Base-by-base conservation (phyloP, 1,140 invertebrate genomes). In the Orchestia grillus region DNA sequence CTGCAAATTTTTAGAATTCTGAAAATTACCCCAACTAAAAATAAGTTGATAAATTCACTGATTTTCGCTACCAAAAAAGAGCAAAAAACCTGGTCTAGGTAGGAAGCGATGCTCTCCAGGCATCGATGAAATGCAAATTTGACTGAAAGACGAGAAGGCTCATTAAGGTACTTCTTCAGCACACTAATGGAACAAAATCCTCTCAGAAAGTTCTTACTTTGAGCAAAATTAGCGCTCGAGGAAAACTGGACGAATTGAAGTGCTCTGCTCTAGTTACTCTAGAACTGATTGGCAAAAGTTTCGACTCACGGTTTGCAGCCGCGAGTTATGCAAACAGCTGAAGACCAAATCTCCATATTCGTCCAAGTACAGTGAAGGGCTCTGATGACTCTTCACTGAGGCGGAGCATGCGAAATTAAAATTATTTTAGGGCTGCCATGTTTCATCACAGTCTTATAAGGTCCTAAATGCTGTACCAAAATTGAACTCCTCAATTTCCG, bases 101-200 rank as follows among this genome's bases (percentile, higher is more conserved):
- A 53, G 6, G 47, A 53, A 53, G 47, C 19, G 47, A 53, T 8
- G 47, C 47, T 53, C 47, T 53, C 47, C 36, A n/a, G 87, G 90
- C 43, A 92, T 92, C 43, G 90, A 92, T 44, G n/a, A 43, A 44
- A 92, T 92, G 90, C 90, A 42, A 44, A 92, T 92, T 44, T 92
- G 43, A 92, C 23, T 28, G 41, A 44, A 92, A 44, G 90, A 44
- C 41, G 41, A 44, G 43, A 92, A 44, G 41, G 40, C 44, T 43
- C 41, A 28, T 92, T 44, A 53, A 92, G 42, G 90, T 92, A 44
- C 90, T 92, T 92, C 90, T 92, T 92, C n/a, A 42, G 43, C 23
- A 44, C 6, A 45, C 92, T 94, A 94, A 94, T 94, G 92, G 92
- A 94, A 94, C 92, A 44, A 94, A 94, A 94, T 94, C 43, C 92